phyloP scores from a whole-genome alignment of 2,113 vertebrate species.

The Tachysurus fulvidraco region DNA sequence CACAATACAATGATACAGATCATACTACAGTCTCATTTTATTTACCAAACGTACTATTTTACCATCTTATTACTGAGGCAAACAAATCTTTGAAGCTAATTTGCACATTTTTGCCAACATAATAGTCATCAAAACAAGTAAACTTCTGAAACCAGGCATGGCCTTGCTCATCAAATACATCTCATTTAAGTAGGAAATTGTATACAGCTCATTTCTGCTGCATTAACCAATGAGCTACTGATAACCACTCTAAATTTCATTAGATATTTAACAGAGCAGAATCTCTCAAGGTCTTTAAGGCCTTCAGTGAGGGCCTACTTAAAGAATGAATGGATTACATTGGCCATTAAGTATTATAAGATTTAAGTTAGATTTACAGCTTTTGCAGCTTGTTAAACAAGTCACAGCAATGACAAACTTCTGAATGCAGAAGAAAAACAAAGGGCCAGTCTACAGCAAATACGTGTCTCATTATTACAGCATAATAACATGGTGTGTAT shows the following conservation, averaged over 20 bases:
- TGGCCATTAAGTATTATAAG: constrained; percentile 8
- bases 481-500: constrained; percentile 5
- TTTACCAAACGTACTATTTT: background rate
- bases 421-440: constrained; percentile 5
- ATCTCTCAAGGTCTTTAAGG: background rate
- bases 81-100: background rate
- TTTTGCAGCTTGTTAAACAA: constrained; percentile 4
- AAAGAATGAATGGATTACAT: constrained; percentile 10
- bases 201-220: background rate
- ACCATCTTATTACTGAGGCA: background rate
- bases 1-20: background rate
- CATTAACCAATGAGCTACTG: background rate
- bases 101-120: background rate
- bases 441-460: background rate
- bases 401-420: background rate
- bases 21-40: background rate
- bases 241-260: background rate
- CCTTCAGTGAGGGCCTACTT: background rate
- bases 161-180: background rate
- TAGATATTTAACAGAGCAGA: background rate
- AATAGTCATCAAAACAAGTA: background rate
- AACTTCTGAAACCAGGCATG: background rate
- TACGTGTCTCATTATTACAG: background rate
- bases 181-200: background rate
- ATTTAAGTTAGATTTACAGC: constrained; percentile 9